These are phyloP conservation scores for Vombatus ursinus DNA, from an alignment of 2,113 vertebrate genomes.

Conservation along the genomic window DNA sequence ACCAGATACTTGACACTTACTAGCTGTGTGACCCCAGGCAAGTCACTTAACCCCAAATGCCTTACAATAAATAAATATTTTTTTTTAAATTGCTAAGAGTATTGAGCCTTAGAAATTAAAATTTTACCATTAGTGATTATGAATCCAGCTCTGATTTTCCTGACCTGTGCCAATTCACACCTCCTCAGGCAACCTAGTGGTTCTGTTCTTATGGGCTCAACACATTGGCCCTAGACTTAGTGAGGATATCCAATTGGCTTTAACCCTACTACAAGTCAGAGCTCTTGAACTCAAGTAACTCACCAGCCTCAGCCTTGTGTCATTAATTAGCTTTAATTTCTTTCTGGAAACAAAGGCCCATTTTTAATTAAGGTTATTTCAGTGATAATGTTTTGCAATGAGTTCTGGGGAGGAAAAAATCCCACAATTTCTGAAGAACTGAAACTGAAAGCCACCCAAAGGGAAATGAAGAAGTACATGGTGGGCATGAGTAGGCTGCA, in stretches of 20 bases:
- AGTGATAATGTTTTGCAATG: too few relatives aligned
- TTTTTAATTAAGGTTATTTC: too few relatives aligned
- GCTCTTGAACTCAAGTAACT: not conserved
- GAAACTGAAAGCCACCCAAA: not conserved
- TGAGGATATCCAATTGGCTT: not conserved
- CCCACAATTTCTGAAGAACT: not conserved
- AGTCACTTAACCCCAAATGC: too few relatives aligned
- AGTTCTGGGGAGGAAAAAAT: not conserved
- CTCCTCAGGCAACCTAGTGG: not conserved
- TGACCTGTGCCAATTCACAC: not conserved
- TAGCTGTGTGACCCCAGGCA: too few relatives aligned
- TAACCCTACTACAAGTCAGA: not conserved
- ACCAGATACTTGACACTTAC: too few relatives aligned
- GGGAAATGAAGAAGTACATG: not conserved
- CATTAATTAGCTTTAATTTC: not conserved
- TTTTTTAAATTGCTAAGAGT: too few relatives aligned
- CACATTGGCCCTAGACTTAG: not conserved
- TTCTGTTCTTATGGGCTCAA: not conserved
- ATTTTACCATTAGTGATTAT: too few relatives aligned
- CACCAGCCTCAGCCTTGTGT: not conserved
- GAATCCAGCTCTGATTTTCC: too few relatives aligned
- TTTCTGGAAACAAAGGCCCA: not conserved
- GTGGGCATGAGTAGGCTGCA: not conserved
- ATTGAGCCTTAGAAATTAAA: too few relatives aligned
- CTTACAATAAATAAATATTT: too few relatives aligned